phyloP scores from a whole-genome alignment of 2,888 invertebrate genomes.

The Bursaphelenchus okinawaensis region DNA sequence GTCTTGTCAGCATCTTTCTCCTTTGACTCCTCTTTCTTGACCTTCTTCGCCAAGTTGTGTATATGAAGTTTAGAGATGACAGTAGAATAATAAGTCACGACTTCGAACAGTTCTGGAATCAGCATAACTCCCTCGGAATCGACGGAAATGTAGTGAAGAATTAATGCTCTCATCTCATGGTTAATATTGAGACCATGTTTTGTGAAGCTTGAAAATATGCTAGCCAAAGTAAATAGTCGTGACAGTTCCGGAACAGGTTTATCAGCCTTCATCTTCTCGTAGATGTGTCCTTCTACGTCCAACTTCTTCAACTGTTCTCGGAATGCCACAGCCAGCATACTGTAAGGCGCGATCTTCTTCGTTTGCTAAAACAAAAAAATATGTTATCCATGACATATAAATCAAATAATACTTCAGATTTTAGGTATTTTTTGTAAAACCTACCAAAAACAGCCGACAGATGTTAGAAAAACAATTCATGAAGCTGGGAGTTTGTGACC shows the following conservation, averaged over 20 bases:
- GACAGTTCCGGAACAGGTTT: neutral
- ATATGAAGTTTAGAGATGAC: neutral
- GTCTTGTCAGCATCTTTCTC: neutral
- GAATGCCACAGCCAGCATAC: neutral
- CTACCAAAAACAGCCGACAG: conserved; percentile 33
- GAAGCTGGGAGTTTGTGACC: conserved; percentile 30
- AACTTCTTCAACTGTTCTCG: neutral
- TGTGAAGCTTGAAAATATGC: conserved; percentile 4
- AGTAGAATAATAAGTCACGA: neutral
- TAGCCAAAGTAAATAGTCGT: conserved; percentile 4
- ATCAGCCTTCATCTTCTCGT: neutral
- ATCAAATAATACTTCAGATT: no score
- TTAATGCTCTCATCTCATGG: conserved; percentile 11
- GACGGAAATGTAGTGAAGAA: conserved; percentile 15
- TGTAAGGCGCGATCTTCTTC: neutral
- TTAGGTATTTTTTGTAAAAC: neutral
- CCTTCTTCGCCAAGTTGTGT: neutral
- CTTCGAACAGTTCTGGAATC: conserved; percentile 16
- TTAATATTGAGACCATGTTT: conserved; percentile 1
- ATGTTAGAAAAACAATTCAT: conserved; percentile 35
- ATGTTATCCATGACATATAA: no score
- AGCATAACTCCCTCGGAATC: conserved; percentile 6
- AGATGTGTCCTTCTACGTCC: neutral
- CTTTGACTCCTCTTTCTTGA: neutral
- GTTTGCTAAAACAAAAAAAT: neutral